A percentile compares a stretch with the other conserved stretches of the same genome.
Conservation (phyloP, 2,113 vertebrate species). For the Chauna torquata region DNA sequence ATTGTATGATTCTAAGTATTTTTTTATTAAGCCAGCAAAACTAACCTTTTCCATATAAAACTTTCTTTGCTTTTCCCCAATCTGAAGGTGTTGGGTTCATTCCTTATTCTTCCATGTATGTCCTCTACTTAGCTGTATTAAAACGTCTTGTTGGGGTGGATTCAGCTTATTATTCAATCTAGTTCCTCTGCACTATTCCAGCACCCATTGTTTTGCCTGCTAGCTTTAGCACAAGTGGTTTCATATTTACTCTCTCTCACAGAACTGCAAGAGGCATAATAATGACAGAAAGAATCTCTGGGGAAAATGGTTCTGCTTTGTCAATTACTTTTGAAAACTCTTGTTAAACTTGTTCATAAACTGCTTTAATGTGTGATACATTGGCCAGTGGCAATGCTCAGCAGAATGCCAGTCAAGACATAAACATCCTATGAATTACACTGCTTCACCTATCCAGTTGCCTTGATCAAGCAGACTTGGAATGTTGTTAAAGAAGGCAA, state of each 20-base stretch:
- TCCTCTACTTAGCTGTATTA: neutral
- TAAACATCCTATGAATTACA: neutral
- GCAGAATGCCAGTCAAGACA: neutral
- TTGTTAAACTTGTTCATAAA: neutral
- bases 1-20: too few relatives aligned
- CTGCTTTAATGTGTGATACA: neutral
- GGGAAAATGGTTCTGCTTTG: neutral
- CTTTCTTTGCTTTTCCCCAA: neutral
- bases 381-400: neutral
- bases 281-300: neutral
- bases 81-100: neutral
- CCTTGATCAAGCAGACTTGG: neutral
- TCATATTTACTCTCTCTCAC: neutral
- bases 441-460: neutral
- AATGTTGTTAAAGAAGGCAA: neutral
- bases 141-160: neutral
- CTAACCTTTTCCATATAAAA: neutral
- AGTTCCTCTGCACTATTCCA: neutral
- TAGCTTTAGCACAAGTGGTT: neutral
- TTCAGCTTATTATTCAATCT: neutral
- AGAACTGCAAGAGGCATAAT: neutral
- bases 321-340: neutral
- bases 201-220: neutral
- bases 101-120: neutral
- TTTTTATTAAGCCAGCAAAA: neutral